Base-by-base conservation (phyloP, 2,113 vertebrate genomes). In the Corydoras sp. region DNA sequence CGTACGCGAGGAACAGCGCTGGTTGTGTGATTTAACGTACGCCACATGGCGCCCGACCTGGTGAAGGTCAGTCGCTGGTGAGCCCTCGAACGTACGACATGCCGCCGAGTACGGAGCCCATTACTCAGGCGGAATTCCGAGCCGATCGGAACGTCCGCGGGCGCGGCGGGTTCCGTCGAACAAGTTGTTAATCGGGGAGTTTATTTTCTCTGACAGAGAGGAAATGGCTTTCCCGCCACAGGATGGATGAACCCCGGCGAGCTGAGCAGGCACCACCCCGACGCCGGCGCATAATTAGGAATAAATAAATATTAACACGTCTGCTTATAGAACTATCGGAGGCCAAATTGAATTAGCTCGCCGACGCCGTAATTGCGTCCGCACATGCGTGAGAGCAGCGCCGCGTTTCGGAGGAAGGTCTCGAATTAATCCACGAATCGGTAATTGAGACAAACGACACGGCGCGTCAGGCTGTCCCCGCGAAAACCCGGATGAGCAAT, bases 381-480 rank as follows among this genome's bases (percentile, higher is more conserved):
- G 13, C 71, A 69, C 54, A 49, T 58, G 30, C 74, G 63, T 68
- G 65, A 70, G 69, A 75, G 76, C 69, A 73, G 71, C 67, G 71
- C 60, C 65, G 59, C 65, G 74, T 80, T 24, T 63, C 54, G 66
- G 10, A 14, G 71, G 77, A 77, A 76, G 72, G 75, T 79, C 77
- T 81, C 74, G 77, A 72, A 81, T 81, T 76, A 78, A 78, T 83
- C 72, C 73, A 70, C 56, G 76, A 78, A 77, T 81, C 73, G 73
- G 79, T 82, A 81, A 83, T 80, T 80, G 80, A 82, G 80, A 83
- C 73, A 83, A 82, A 83, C 79, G 81, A 79, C 72, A 72, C 15
- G 51, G 65, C 48, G 48, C 31, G 11, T 53, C 71, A 32, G 55
- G 71, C 74, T 82, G 81, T 82, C 78, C 72, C 59, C 9, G 73